phyloP scores from a whole-genome alignment of 92 coral and sea anemone genomes.

The Porites cylindrica region DNA sequence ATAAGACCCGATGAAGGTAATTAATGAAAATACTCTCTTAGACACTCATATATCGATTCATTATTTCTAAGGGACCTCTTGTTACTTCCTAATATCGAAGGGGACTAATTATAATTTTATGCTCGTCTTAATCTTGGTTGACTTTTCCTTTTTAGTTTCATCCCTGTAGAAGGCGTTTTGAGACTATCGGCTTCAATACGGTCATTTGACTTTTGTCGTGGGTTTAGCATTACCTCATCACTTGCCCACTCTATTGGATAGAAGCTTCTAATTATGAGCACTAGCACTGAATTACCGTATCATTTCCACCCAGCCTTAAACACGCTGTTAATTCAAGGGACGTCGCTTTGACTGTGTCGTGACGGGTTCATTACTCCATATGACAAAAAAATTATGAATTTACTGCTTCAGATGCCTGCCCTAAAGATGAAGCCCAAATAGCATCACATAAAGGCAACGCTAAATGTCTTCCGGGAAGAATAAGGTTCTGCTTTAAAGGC shows the following conservation, averaged over 20 bases:
- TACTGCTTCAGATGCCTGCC: slow-evolving; percentile 63
- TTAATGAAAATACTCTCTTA: not conserved
- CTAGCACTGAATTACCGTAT: not conserved
- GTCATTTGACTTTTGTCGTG: no score
- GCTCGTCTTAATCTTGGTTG: no score
- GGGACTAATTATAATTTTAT: no score
- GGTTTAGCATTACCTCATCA: no score
- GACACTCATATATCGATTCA: no score
- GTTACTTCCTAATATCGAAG: no score
- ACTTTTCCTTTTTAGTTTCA: no score
- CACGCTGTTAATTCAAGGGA: not conserved
- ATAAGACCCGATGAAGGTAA: slow-evolving; percentile 64
- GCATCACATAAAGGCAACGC: slow-evolving; percentile 33
- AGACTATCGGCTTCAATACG: no score
- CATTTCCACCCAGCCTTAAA: not conserved
- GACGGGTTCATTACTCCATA: not conserved
- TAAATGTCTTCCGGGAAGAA: slow-evolving; percentile 65
- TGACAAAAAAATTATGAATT: no score
- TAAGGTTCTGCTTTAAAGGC: slow-evolving; percentile 67
- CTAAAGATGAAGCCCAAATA: slow-evolving; percentile 48
- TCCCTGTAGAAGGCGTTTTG: no score
- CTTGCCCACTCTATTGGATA: not conserved
- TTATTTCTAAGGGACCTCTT: no score
- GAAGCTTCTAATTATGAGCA: not conserved
- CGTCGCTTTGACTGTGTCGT: not conserved